These are phyloP conservation scores for Ametastegia equiseti DNA, from an alignment of 2,888 invertebrate species.

Conservation along the genomic window DNA sequence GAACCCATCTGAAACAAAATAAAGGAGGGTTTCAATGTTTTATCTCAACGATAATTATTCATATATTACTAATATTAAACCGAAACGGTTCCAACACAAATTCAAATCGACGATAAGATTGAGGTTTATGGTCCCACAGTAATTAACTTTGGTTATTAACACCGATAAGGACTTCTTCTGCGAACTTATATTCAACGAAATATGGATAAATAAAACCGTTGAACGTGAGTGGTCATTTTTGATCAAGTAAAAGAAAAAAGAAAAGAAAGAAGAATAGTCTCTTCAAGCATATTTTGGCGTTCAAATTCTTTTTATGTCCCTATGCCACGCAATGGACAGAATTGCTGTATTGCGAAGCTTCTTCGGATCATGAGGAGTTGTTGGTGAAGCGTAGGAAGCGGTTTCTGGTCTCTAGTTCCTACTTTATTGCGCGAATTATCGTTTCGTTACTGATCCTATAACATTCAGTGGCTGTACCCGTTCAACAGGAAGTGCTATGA, in stretches of 20 bases:
- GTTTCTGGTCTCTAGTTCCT: slow-evolving; percentile 5
- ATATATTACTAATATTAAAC: neutral
- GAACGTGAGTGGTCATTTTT: neutral
- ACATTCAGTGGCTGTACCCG: slow-evolving; percentile 28
- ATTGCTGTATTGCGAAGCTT: neutral
- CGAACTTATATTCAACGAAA: neutral
- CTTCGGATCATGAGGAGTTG: slow-evolving; percentile 10
- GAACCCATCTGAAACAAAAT: slow-evolving; percentile 71
- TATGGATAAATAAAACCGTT: neutral
- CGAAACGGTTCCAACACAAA: neutral
- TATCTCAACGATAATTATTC: neutral
- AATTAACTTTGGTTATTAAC: neutral
- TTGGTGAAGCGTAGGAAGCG: slow-evolving; percentile 4
- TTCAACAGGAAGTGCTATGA: slow-evolving; percentile 29
- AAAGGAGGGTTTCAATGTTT: neutral
- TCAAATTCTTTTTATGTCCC: neutral
- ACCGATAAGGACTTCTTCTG: neutral
- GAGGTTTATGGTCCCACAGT: too few relatives aligned
- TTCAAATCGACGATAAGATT: neutral
- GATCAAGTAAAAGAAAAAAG: neutral
- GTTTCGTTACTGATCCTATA: slow-evolving; percentile 44
- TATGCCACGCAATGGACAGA: neutral
- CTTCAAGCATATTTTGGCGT: neutral
- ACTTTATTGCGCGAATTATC: slow-evolving; percentile 48
- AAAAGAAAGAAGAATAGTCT: neutral